Percentiles rank a stretch among this genome's conserved stretches.
Evolutionary conservation across 2,113 vertebrate genomes (phyloP).

Genomic region (Lepus europaeus): DNA sequence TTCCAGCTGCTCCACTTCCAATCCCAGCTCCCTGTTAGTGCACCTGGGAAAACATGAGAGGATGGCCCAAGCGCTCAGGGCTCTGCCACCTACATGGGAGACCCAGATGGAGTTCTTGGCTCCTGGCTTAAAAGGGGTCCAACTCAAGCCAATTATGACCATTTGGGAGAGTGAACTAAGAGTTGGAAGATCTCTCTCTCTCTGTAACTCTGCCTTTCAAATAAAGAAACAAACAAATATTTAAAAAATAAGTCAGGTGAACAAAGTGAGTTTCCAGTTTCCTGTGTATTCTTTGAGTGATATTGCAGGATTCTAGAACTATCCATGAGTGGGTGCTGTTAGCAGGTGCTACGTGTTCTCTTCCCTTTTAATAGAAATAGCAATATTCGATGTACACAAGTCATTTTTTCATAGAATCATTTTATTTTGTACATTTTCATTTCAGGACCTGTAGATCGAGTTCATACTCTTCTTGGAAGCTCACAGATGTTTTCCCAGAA

Average conservation of each 20-base stretch:
- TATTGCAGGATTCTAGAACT: background rate
- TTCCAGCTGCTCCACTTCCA: too few relatives aligned
- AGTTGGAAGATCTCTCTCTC: too few relatives aligned
- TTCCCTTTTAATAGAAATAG: background rate
- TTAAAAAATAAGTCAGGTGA: background rate
- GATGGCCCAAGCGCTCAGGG: too few relatives aligned
- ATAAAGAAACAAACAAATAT: too few relatives aligned
- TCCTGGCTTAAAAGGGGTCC: too few relatives aligned
- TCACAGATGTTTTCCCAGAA: background rate
- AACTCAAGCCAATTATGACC: too few relatives aligned
- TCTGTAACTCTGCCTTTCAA: too few relatives aligned
- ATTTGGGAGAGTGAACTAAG: background rate
- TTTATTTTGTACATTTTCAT: background rate
- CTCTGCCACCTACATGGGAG: too few relatives aligned
- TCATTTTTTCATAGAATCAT: background rate
- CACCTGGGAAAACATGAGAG: too few relatives aligned
- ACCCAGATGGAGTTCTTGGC: too few relatives aligned
- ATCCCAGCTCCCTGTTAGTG: too few relatives aligned
- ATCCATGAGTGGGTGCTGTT: too few relatives aligned
- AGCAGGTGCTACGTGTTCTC: accelerated
- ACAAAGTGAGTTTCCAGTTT: background rate
- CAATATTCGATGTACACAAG: background rate
- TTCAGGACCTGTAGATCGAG: background rate
- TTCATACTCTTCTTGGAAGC: background rate
- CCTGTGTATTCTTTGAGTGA: background rate